Conservation (phyloP, 2,113 vertebrate genomes). For the Pseudopipra pipra region DNA sequence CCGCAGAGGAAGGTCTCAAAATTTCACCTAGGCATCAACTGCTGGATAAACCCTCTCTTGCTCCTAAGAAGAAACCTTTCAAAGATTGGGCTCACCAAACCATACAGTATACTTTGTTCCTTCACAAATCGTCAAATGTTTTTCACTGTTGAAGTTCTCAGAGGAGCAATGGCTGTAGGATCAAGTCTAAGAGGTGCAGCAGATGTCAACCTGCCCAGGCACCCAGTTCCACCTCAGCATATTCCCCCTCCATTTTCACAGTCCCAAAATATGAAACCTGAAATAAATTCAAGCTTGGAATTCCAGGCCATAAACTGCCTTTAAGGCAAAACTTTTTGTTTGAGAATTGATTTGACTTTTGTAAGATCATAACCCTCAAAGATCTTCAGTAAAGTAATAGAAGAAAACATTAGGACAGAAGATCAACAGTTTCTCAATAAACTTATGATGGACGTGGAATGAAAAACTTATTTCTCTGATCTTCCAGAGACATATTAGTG, state of each 20-base stretch:
- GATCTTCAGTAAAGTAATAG: background rate
- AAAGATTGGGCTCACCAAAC: background rate
- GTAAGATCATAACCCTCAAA: background rate
- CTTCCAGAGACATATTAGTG: background rate
- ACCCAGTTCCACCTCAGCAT: background rate
- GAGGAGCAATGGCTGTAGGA: background rate
- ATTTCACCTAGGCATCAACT: background rate
- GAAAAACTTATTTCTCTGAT: background rate
- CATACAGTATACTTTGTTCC: fast-evolving
- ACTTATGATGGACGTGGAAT: background rate
- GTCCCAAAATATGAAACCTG: background rate
- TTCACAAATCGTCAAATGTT: background rate
- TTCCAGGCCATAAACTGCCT: background rate
- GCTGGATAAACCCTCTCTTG: background rate
- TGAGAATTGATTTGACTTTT: background rate
- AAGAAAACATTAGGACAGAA: background rate
- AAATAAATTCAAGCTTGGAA: background rate
- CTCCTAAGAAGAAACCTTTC: background rate
- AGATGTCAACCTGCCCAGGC: background rate
- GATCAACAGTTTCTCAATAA: background rate
- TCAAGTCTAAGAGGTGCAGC: background rate
- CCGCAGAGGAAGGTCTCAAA: background rate
- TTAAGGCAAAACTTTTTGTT: background rate
- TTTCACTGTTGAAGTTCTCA: background rate
- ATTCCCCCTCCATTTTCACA: background rate